These are phyloP conservation scores for Cyclargus thomasi DNA, from an alignment of 1,140 invertebrate species.

Conservation along the genomic window DNA sequence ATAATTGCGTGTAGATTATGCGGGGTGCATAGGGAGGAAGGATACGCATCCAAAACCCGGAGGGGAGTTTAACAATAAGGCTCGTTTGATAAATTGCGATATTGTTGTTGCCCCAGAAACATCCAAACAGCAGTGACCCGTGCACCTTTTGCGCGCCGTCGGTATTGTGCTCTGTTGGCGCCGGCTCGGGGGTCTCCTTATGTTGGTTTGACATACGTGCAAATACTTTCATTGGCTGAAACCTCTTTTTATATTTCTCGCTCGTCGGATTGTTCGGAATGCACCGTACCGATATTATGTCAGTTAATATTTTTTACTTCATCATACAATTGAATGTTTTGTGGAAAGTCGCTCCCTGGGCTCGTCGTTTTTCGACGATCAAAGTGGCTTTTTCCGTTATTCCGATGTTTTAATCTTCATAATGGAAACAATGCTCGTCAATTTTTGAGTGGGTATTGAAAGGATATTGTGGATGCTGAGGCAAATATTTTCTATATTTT, in stretches of 20 bases:
- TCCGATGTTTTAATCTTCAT: neutral
- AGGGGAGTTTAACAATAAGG: constrained; percentile 60
- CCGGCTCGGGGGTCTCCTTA: constrained; percentile 26
- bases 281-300: constrained; percentile 1
- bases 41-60: constrained; percentile 40
- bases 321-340: constrained; percentile 11
- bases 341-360: neutral
- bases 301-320: constrained; percentile 12
- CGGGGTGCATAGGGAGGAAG: constrained; percentile 44
- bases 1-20: constrained; percentile 25
- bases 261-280: constrained; percentile 42
- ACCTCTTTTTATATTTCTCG: constrained; percentile 36
- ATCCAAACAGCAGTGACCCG: constrained; percentile 37
- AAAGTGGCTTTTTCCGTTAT: neutral
- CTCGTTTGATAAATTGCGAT: constrained; percentile 71
- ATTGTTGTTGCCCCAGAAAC: constrained; percentile 51
- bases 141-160: constrained; percentile 29
- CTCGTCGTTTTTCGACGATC: neutral
- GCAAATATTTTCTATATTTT: neutral
- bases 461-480: neutral
- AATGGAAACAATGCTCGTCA: neutral
- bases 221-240: constrained; percentile 45
- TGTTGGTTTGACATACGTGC: constrained; percentile 34
- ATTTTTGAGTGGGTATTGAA: neutral
- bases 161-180: constrained; percentile 29